Evolutionary conservation across 1,140 invertebrate genomes (phyloP), one percentile per base, ranked within the genome.

Genomic region (Aplysia californica): DNA sequence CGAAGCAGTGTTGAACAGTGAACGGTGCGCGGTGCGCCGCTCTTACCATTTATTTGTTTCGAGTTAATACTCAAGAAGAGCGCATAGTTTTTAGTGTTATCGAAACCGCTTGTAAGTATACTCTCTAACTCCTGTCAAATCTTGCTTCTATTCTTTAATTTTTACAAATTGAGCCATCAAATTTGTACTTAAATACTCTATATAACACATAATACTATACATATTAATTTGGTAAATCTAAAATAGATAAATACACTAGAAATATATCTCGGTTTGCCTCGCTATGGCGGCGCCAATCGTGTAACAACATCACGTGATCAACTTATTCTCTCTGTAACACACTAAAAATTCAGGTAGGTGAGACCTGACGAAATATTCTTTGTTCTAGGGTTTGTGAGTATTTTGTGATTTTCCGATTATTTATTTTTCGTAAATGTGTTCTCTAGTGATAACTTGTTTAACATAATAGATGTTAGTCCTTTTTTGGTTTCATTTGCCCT

Each of bases 281-380:
- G 72, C 31, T 50, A 50, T 10, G 26, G 29, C 61, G 59, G 72
- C 72, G 72, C 38, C 36, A 75, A 66, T 38, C 44, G 56, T 73
- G 72, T 75, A 75, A 66, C 72, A 75, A 75, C 41, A 75, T 75
- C 72, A 75, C 72, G 72, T 75, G 72, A 75, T 66, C 61, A 65
- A 65, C 59, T 65, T 65, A 65, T n/a, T 74, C 69, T 71, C 36
- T 75, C 31, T 29, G 59, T 66, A 44, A 69, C n/a, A 31, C 67
- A 75, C 72, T 61, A 10, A 59, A 75, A 75, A 65, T 75, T 66
- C 58, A 66, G 72, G 58, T 64, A 31, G 59, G 39, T 75, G 29
- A 65, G 50, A 31, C 41, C 39, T 3, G 26, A 44, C 31, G 58
- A 65, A 3, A 61, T 39, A 72, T 75, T 66, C 72, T 75, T 75